Evolutionary conservation across 2,113 vertebrate genomes (phyloP).

Genomic region (Gambusia affinis): DNA sequence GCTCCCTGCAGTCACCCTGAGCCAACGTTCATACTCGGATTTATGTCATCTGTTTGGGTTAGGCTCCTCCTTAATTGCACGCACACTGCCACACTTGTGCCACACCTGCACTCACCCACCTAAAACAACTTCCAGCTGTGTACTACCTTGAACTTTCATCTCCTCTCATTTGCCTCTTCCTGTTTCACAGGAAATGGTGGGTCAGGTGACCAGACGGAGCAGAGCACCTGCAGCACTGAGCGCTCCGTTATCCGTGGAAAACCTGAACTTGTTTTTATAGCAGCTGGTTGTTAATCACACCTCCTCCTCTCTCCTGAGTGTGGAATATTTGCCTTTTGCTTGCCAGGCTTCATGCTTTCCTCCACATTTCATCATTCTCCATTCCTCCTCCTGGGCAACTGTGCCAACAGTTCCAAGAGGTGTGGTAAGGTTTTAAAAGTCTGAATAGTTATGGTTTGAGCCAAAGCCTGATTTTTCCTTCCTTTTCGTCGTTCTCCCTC

Average conservation of each 20-base stretch:
- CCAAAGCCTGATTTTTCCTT: constrained; percentile 46
- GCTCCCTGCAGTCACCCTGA: background rate
- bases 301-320: constrained; percentile 18
- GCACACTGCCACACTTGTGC: constrained; percentile 50
- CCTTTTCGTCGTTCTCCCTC: constrained; percentile 10
- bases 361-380: constrained; percentile 57
- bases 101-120: constrained; percentile 64
- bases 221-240: constrained; percentile 67
- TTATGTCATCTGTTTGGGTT: constrained; percentile 61
- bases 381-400: constrained; percentile 54
- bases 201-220: constrained; percentile 66
- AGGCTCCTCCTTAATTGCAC: constrained; percentile 30
- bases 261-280: constrained; percentile 61
- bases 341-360: constrained; percentile 48
- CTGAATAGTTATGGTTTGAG: constrained; percentile 29
- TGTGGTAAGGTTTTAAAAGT: constrained; percentile 46
- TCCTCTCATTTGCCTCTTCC: constrained; percentile 62
- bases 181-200: constrained; percentile 72
- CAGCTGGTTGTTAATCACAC: constrained; percentile 34
- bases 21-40: constrained; percentile 39
- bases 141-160: constrained; percentile 63
- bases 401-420: constrained; percentile 41
- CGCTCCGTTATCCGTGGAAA: constrained; percentile 58
- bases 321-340: constrained; percentile 13
- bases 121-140: constrained; percentile 64